Evolutionary conservation across 2,888 invertebrate species (phyloP).

Genomic region (Zaprionus lineosus): DNA sequence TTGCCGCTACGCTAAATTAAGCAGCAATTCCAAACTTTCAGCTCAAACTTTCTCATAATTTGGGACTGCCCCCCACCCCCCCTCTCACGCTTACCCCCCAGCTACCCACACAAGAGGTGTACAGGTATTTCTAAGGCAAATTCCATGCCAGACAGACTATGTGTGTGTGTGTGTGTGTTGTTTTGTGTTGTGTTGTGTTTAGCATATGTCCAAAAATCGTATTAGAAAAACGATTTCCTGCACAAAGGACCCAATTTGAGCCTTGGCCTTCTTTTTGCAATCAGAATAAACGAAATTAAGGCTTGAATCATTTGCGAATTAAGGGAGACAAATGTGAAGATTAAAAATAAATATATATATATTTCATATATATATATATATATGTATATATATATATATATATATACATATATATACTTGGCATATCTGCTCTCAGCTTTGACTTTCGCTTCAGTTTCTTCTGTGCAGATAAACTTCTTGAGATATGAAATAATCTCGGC

Average conservation of each 20-base stretch:
- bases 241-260: conserved; percentile 43
- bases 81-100: no score
- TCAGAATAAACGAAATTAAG: conserved; percentile 34
- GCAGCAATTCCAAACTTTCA: conserved; percentile 80
- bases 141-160: background rate
- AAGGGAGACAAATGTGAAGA: conserved; percentile 20
- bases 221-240: conserved; percentile 58
- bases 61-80: conserved; percentile 25
- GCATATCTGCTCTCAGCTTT: conserved; percentile 14
- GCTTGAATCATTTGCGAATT: conserved; percentile 41
- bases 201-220: conserved; percentile 54
- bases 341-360: no score
- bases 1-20: conserved; percentile 78
- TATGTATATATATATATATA: no score
- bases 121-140: conserved; percentile 9
- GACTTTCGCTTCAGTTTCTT: no score
- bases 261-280: conserved; percentile 30
- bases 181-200: conserved; percentile 24
- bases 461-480: no score
- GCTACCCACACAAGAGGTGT: background rate
- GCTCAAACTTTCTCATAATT: conserved; percentile 67
- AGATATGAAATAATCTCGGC: no score
- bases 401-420: no score
- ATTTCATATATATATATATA: no score
- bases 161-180: background rate